phyloP scores from a whole-genome alignment of 2,797 vertebrate species.

The Artibeus lituratus region DNA sequence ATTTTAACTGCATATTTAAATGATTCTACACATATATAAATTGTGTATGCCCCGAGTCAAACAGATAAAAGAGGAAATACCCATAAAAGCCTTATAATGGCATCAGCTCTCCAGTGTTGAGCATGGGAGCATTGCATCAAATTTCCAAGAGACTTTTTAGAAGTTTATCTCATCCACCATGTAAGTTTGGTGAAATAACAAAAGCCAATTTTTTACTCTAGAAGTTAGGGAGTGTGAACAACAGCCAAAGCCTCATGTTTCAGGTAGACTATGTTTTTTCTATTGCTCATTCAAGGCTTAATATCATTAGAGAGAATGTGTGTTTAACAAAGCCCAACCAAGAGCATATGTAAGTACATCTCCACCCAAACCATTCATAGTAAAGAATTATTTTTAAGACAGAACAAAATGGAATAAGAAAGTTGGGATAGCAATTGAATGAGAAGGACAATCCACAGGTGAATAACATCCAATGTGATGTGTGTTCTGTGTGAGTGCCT shows the following conservation, averaged over 20 bases:
- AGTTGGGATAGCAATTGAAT: background rate
- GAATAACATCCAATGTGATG: background rate
- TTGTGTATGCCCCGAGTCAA: background rate
- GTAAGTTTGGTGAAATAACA: background rate
- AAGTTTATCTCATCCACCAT: background rate
- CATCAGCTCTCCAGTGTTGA: background rate
- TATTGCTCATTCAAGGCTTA: background rate
- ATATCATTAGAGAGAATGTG: background rate
- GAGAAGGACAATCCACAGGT: background rate
- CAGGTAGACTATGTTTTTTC: background rate
- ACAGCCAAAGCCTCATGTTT: background rate
- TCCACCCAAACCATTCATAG: background rate
- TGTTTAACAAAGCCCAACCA: background rate
- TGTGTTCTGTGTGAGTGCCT: accelerated
- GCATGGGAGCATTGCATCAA: background rate
- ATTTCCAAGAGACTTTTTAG: background rate
- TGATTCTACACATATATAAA: background rate
- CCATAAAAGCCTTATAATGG: background rate
- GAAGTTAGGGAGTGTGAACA: background rate
- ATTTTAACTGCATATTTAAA: background rate
- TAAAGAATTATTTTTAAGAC: background rate
- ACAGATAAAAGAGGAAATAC: background rate
- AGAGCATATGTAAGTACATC: background rate
- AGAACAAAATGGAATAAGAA: background rate
- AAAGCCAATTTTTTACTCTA: background rate